These are phyloP conservation scores for Xylocampa areola DNA, from an alignment of 2,888 invertebrate species.

Conservation along the genomic window DNA sequence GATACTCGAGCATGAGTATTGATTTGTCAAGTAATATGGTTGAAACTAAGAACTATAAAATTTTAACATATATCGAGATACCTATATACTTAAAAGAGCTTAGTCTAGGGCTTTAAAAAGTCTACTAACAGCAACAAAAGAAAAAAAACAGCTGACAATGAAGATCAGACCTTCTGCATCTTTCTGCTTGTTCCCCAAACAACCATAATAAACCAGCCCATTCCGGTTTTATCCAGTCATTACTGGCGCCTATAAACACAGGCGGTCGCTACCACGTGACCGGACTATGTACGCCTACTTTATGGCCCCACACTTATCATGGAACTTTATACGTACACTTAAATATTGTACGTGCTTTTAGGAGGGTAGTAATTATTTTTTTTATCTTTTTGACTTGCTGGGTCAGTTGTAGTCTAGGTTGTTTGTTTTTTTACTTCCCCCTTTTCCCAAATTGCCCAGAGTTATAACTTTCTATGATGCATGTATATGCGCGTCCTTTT, in stretches of 20 bases:
- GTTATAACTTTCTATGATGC: no score
- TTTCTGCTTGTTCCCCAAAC: constrained; percentile 25
- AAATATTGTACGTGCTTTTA: constrained; percentile 59
- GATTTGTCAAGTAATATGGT: no score
- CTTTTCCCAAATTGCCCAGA: background rate
- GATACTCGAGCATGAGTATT: no score
- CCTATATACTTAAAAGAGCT: no score
- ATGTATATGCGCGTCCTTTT: background rate
- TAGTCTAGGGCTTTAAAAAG: no score
- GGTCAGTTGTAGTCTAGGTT: background rate
- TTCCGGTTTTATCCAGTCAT: constrained; percentile 64
- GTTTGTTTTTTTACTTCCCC: background rate
- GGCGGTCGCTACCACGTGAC: constrained; percentile 61
- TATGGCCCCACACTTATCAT: constrained; percentile 62
- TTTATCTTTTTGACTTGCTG: constrained; percentile 28
- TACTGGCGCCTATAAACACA: constrained; percentile 58
- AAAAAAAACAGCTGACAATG: no score
- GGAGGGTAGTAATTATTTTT: constrained; percentile 53
- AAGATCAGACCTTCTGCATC: constrained; percentile 29
- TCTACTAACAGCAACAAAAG: no score
- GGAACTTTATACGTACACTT: constrained; percentile 62
- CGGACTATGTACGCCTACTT: constrained; percentile 53
- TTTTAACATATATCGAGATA: no score
- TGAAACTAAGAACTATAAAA: no score
- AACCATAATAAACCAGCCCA: constrained; percentile 57